A percentile compares a stretch with the other conserved stretches of the same genome.
phyloP scores from a whole-genome alignment of 1,140 invertebrate species.

The Hylaeus anthracinus region DNA sequence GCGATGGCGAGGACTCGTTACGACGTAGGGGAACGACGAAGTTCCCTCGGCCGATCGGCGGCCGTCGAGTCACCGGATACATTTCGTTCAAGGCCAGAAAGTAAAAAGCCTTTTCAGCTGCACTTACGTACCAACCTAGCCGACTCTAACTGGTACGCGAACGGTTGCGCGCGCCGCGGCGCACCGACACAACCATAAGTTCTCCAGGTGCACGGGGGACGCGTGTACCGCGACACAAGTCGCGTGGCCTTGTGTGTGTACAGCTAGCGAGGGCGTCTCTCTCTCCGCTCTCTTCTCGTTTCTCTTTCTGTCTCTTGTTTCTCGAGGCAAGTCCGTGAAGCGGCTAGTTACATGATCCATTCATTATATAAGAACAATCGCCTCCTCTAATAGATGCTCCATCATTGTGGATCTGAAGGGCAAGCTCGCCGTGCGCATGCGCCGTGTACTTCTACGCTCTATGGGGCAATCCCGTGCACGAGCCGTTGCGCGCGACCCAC shows the following conservation, averaged over 20 bases:
- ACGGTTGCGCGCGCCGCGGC: conserved; percentile 56
- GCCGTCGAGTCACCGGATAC: conserved; percentile 76
- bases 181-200: conserved; percentile 30
- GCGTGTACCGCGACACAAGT: conserved; percentile 13
- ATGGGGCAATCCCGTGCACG: conserved; percentile 13
- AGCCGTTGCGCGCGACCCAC: background rate
- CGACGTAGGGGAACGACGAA: conserved; percentile 46
- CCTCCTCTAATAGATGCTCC: conserved; percentile 78
- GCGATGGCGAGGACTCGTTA: conserved; percentile 15
- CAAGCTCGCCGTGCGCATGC: conserved; percentile 58
- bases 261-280: conserved; percentile 44
- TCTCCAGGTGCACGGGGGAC: conserved; percentile 59
- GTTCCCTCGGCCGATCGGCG: conserved; percentile 51
- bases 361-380: conserved; percentile 82
- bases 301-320: conserved; percentile 34
- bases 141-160: conserved; percentile 65
- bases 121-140: conserved; percentile 68
- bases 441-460: conserved; percentile 40
- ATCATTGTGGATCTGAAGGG: conserved; percentile 78
- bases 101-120: conserved; percentile 80
- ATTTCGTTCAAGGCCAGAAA: conserved; percentile 80
- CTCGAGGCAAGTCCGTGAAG: conserved; percentile 65
- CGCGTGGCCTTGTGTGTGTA: conserved; percentile 20
- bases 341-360: conserved; percentile 80
- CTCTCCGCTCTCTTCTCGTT: conserved; percentile 29